Evolutionary conservation across 2,888 invertebrate species (phyloP).

Genomic region (Drosophila nigricruria): DNA sequence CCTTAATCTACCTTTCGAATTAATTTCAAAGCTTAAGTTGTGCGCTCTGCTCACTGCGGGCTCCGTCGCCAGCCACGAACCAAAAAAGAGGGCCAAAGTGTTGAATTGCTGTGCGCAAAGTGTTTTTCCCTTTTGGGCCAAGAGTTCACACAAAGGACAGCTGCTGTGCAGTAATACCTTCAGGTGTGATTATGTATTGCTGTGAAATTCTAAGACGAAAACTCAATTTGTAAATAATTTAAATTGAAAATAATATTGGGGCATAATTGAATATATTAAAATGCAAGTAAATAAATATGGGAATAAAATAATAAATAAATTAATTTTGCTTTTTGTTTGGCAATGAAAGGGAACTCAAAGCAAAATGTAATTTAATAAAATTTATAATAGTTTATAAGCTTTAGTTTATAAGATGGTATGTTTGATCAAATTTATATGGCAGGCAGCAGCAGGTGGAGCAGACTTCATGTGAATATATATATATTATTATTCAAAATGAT

Average conservation of each 20-base stretch:
- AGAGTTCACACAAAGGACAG: slow-evolving; percentile 17
- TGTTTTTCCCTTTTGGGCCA: slow-evolving; percentile 12
- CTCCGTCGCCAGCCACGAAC: slow-evolving; percentile 7
- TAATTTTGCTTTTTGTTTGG: neutral
- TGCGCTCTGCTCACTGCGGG: slow-evolving; percentile 11
- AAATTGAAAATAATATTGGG: neutral
- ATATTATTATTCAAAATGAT: no score
- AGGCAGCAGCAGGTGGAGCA: no score
- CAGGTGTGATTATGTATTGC: slow-evolving; percentile 25
- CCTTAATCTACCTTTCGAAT: slow-evolving; percentile 43
- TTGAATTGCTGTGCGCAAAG: slow-evolving; percentile 17
- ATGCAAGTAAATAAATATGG: neutral
- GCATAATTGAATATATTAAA: neutral
- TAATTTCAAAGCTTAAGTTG: slow-evolving; percentile 45
- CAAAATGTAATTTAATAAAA: neutral
- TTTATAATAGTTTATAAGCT: no score
- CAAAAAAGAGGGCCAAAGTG: slow-evolving; percentile 29
- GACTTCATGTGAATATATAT: no score
- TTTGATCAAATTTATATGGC: no score
- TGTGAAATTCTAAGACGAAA: no score
- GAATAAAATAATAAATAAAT: no score
- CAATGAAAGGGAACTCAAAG: neutral
- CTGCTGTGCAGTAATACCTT: slow-evolving; percentile 24
- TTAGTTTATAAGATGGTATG: no score
- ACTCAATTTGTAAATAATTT: neutral